Percentiles rank a stretch among this genome's conserved stretches.
Conservation (phyloP, 2,113 vertebrate genomes). For the Lichenostomus cassidix region DNA sequence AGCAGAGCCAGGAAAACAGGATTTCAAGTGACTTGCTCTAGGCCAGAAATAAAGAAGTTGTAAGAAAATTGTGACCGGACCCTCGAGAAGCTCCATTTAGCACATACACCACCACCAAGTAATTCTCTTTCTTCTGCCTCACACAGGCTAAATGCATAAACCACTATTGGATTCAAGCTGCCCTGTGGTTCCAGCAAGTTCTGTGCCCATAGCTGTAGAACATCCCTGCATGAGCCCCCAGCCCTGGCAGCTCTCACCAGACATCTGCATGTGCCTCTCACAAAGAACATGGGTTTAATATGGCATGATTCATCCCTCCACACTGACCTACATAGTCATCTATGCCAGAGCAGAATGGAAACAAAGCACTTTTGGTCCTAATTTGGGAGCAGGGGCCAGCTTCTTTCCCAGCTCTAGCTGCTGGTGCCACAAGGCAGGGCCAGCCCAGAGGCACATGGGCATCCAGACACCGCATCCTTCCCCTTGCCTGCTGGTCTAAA, state of each 20-base stretch:
- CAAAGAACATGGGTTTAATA: neutral
- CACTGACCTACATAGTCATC: neutral
- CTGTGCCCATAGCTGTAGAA: neutral
- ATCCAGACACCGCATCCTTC: neutral
- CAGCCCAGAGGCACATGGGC: rapidly evolving
- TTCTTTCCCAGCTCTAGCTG: neutral
- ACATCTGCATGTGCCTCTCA: neutral
- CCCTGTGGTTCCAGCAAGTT: neutral
- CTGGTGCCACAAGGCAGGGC: neutral
- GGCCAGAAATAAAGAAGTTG: neutral
- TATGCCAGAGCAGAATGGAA: neutral
- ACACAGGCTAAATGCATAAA: neutral
- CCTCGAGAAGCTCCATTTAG: neutral
- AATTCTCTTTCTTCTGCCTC: neutral
- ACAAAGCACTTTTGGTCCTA: neutral
- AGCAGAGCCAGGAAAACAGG: neutral
- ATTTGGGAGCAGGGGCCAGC: neutral
- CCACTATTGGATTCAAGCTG: neutral
- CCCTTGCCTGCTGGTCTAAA: neutral
- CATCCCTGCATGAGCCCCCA: neutral
- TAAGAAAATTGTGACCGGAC: neutral
- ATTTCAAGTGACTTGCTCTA: neutral
- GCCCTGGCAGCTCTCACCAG: neutral
- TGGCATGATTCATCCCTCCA: neutral
- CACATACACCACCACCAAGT: neutral